Evolutionary conservation across 1,140 invertebrate genomes (phyloP).

Genomic region (Oryctes rhinoceros): DNA sequence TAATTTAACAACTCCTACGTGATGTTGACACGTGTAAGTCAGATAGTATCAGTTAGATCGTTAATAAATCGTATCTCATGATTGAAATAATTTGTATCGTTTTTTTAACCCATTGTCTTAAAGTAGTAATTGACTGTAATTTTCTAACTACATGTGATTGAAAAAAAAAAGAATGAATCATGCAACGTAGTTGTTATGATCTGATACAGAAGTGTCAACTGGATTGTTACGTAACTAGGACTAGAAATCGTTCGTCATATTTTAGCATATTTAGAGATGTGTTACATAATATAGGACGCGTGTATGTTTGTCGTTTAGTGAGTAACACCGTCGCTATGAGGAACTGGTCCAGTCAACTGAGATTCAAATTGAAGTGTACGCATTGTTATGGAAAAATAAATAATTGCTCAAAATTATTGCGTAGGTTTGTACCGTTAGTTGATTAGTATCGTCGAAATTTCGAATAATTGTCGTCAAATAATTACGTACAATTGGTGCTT

Average conservation of each 20-base stretch:
- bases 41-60: background rate
- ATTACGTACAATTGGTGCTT: no score
- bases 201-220: slow-evolving; percentile 12
- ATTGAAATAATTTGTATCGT: slow-evolving; percentile 14
- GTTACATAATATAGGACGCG: background rate
- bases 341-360: no score
- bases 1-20: background rate
- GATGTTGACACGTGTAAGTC: background rate
- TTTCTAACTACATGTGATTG: background rate
- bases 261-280: background rate
- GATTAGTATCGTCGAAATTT: no score
- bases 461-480: no score
- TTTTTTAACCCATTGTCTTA: slow-evolving; percentile 2
- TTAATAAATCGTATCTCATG: background rate
- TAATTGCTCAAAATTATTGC: no score
- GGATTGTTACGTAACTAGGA: background rate
- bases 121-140: background rate
- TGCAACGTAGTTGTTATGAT: background rate
- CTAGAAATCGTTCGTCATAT: background rate
- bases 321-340: no score
- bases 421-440: no score
- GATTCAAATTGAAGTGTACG: no score
- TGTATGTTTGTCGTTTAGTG: no score
- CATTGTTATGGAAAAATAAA: no score
- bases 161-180: background rate